Evolutionary conservation across 2,888 invertebrate species (phyloP), one percentile per base, ranked within the genome.

Genomic region (Idaea dimidiata): DNA sequence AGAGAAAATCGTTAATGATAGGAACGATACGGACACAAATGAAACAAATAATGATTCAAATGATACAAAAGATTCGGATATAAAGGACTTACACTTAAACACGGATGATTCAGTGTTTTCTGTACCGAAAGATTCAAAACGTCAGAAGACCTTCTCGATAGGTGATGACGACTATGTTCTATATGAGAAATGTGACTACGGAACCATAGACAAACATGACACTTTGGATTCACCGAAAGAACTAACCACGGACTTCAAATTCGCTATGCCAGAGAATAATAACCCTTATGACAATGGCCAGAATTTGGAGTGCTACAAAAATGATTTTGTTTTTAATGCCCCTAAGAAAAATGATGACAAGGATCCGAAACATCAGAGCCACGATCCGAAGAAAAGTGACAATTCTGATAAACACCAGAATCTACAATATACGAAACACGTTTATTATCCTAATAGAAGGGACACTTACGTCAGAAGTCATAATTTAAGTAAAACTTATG

Each of bases 111-210:
- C 88, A 0, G 91, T 89, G 5, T 91, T 92, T 62, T 83, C 81
- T 1, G 71, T 74, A 18, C 81, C 84, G 0, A 82, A 84, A 56
- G 87, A 88, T 1, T 69, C 78, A 6, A 90, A 89, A 58, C 72
- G 90, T 0, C 89, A 89, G 74, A 91, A 90, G 69, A 89, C 89
- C 0, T 89, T 75, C 54, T 90, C 90, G 0, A 80, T 88, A 0
- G 81, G 78, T 59, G 91, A 89, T 10, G 87, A 87, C 6, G 89
- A 90, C 33, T 90, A 84, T 61, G 83, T 91, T 0, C 58, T 86
- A 0, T 90, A 83, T 53, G 93, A 93, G 69, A 92, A 91, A 57
- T 91, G 91, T 64, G 89, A 91, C 59, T 92, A 91, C 57, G 93
- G 90, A 0, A 87, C 88, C 0, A 83, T 90, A 66, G 91, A 91